Percentiles rank a stretch among this genome's conserved stretches.
Conservation (phyloP, 2,113 vertebrate species). For the Eulacestoma nigropectus region DNA sequence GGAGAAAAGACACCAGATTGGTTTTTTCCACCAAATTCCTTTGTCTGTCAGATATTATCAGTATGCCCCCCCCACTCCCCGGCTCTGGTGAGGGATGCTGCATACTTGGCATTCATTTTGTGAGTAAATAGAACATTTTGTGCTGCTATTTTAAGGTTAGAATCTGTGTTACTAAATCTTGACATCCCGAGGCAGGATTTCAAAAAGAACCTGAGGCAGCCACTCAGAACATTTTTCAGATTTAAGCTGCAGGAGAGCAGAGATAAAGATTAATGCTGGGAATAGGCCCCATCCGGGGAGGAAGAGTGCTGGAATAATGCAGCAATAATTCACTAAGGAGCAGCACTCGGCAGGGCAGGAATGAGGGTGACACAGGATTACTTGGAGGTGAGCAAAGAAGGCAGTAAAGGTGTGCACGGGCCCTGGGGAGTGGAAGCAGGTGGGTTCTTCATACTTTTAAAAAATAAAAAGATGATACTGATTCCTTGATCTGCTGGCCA, state of each 20-base stretch:
- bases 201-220: neutral
- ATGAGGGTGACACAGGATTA: neutral
- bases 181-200: conserved; percentile 30
- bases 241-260: neutral
- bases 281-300: neutral
- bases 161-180: conserved; percentile 28
- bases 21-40: conserved; percentile 23
- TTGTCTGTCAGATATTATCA: conserved; percentile 53
- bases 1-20: neutral
- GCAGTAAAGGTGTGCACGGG: neutral
- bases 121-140: conserved; percentile 44
- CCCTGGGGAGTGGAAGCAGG: neutral
- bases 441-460: neutral
- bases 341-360: neutral
- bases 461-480: neutral
- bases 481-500: neutral
- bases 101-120: conserved; percentile 34
- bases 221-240: neutral
- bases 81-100: conserved; percentile 8
- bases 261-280: neutral
- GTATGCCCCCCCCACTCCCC: neutral
- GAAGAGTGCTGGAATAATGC: neutral
- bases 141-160: conserved; percentile 38
- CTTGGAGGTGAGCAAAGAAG: neutral
- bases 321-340: neutral